A percentile compares a stretch with the other conserved stretches of the same genome.
These are phyloP conservation scores for Sebastes steindachneri DNA, from an alignment of 2,797 vertebrate species.

Conservation along the genomic window DNA sequence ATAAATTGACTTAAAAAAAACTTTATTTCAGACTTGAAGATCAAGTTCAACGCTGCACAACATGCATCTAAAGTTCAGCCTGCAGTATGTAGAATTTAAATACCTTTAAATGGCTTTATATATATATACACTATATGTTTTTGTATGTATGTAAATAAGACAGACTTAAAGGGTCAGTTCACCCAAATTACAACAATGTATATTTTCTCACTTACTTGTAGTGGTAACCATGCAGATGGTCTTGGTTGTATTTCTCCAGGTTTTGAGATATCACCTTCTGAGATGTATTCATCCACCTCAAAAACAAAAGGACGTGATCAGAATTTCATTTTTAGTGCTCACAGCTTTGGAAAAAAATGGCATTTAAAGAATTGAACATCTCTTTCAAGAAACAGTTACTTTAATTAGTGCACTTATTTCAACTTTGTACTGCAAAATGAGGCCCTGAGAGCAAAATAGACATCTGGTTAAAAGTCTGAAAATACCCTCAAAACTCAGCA, in stretches of 20 bases:
- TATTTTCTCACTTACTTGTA: not conserved
- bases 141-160: not conserved
- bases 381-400: not conserved
- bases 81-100: not conserved
- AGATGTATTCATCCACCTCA: not conserved
- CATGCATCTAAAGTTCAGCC: not conserved
- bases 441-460: not conserved
- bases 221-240: too few relatives aligned
- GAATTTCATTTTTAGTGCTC: not conserved
- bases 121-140: not conserved
- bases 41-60: not conserved
- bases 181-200: not conserved
- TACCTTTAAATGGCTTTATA: not conserved
- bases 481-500: slow-evolving; percentile 9
- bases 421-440: not conserved
- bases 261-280: not conserved
- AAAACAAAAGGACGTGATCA: not conserved
- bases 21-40: not conserved
- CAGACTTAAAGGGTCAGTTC: not conserved
- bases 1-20: not conserved
- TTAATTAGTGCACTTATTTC: not conserved
- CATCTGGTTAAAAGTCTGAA: slow-evolving; percentile 19
- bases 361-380: not conserved
- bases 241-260: not conserved
- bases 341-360: not conserved